Evolutionary conservation across 2,113 vertebrate genomes (phyloP), one percentile per base, ranked within the genome.

Genomic region (Brachypteracias leptosomus): DNA sequence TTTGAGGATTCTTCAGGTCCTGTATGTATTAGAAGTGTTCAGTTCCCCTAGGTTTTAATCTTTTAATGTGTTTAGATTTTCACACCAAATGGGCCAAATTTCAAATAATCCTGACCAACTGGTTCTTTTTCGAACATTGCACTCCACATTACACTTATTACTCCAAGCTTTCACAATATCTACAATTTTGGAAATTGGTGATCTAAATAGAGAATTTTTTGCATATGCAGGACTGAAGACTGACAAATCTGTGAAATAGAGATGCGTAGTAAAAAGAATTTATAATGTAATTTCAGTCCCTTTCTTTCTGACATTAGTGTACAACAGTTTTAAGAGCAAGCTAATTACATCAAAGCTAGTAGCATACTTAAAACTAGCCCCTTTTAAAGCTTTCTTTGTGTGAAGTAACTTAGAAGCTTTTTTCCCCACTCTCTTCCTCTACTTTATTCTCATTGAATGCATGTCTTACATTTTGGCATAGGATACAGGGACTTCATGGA

Each of bases 281-380:
- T 49, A 25, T 52, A 55, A 71, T 68, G 89, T 88, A 87, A 78
- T 81, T 91, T 82, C 15, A 73, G 22, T 58, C 57, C 40, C 51
- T 96, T 91, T 88, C 79, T 80, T 88, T 94, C 78, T 95, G 88
- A 91, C 52, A 73, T 83, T 72, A 74, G 55, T 40, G 68, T 29
- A 72, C 75, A 83, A 47, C 31, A 93, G 44, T 74, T 98, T 93
- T 90, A 97, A 96, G 57, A 92, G 83, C 89, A 95, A 94, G 81
- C 44, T 92, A 94, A 96, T 75, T 81, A 54, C 63, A 90, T 51
- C 67, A 84, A 90, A 97, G 44, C 59, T 46, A 65, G n/a, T 13
- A 95, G 28, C 83, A 94, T 76, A 51, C 78, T 72, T 86, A 79
- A 80, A 97, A 40, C 3, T 31, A 76, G 58, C 4, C 31, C 36